Base-by-base conservation (phyloP, 2,797 vertebrate genomes). In the Brotula barbata region DNA sequence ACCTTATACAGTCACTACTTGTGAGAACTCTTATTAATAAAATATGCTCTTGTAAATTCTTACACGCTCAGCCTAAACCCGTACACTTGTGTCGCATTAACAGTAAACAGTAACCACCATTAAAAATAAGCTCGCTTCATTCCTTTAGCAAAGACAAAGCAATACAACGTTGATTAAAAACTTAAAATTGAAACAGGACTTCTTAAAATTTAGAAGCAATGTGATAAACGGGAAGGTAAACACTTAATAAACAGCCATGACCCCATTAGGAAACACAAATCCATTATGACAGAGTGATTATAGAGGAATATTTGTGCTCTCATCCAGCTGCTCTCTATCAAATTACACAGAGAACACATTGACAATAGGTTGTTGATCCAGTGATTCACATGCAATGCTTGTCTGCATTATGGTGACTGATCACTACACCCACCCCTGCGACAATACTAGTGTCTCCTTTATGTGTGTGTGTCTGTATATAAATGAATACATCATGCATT, bases 351-450 rank as follows among this genome's bases (percentile, higher is more conserved):
- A 76, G 37, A 64, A 52, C 57, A 34, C 23, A 57, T 47, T 16
- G 48, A 85, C 82, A 87, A 87, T 67, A 54, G 80, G 15, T 23
- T 86, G 78, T 83, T 84, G 65, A 77, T 64, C 50, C 51, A 69
- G 47, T 75, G 71, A 78, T 68, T 87, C 76, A 81, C 46, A 73
- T 21, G 22, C 56, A 60, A 49, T 14, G 21, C 37, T 15, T 36
- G 3, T 69, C 52, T 68, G 47, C 63, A 73, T 70, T 74, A 56
- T 69, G 72, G 68, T 68, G 65, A 77, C 51, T 43, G 54, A 72
- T 81, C 71, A 61, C 61, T 59, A 70, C 70, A 74, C 58, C 42
- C 74, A 67, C 71, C 19, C 41, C 42, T 22, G 64, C 52, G 70
- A 73, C 64, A 66, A n/a, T 58, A 43, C 45, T 47, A 28, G 25